phyloP scores from a whole-genome alignment of 2,888 invertebrate species.

The Acleris emargana region DNA sequence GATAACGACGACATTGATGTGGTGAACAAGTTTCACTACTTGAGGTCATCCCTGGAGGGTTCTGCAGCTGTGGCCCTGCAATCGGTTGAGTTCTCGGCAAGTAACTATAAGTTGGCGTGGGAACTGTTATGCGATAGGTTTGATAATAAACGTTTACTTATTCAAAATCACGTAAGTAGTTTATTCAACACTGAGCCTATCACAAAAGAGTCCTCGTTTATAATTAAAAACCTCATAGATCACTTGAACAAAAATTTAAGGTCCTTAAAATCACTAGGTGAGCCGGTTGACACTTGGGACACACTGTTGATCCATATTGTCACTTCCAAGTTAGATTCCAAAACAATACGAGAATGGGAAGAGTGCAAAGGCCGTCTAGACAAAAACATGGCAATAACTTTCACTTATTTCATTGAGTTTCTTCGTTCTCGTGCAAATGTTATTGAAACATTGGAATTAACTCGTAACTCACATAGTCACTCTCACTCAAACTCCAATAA shows the following conservation, averaged over 20 bases:
- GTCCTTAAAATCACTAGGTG: neutral
- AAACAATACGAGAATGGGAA: neutral
- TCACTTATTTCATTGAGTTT: neutral
- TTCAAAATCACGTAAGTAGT: neutral
- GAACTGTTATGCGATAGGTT: neutral
- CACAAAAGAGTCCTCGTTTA: neutral
- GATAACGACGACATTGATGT: neutral
- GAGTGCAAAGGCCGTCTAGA: neutral
- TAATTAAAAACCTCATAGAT: neutral
- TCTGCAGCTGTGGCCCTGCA: neutral
- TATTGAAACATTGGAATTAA: neutral
- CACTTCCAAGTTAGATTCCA: neutral
- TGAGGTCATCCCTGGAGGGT: neutral
- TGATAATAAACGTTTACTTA: neutral
- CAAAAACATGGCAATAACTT: neutral
- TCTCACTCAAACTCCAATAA: too few relatives aligned
- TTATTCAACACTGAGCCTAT: neutral
- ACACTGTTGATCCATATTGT: neutral
- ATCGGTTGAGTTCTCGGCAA: neutral
- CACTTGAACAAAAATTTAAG: neutral
- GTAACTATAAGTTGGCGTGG: neutral
- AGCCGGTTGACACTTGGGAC: neutral
- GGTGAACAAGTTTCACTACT: constrained; percentile 4
- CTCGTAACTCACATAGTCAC: too few relatives aligned
- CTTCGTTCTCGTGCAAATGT: neutral